These are phyloP conservation scores for Corythaixoides concolor DNA, from an alignment of 2,113 vertebrate species.

Conservation along the genomic window DNA sequence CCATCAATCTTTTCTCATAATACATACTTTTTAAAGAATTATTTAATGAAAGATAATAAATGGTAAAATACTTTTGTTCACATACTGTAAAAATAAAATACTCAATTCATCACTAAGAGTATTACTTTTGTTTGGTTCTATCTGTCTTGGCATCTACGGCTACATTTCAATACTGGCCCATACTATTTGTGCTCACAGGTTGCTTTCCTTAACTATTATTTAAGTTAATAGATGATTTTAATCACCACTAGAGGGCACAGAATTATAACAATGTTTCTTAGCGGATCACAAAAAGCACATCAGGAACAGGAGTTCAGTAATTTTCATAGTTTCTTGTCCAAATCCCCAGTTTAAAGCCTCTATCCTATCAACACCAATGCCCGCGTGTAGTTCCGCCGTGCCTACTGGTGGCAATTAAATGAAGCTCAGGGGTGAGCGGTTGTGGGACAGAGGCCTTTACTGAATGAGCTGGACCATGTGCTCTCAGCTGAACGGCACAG, in stretches of 20 bases:
- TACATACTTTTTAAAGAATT: neutral
- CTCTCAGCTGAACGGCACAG: fast-evolving
- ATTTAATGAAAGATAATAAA: neutral
- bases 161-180: neutral
- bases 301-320: neutral
- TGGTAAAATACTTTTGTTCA: neutral
- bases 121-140: neutral
- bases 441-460: neutral
- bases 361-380: neutral
- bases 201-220: neutral
- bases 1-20: neutral
- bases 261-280: slow-evolving; percentile 70
- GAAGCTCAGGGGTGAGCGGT: fast-evolving
- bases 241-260: slow-evolving; percentile 81
- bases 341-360: neutral
- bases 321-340: neutral
- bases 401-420: fast-evolving
- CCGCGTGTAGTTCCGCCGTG: fast-evolving
- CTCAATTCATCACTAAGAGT: neutral
- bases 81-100: neutral
- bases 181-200: neutral
- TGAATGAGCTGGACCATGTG: fast-evolving
- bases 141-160: neutral
- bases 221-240: slow-evolving; percentile 17
- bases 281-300: neutral